Base-by-base conservation (phyloP, 2,113 vertebrate genomes). In the Eulemur rufifrons region DNA sequence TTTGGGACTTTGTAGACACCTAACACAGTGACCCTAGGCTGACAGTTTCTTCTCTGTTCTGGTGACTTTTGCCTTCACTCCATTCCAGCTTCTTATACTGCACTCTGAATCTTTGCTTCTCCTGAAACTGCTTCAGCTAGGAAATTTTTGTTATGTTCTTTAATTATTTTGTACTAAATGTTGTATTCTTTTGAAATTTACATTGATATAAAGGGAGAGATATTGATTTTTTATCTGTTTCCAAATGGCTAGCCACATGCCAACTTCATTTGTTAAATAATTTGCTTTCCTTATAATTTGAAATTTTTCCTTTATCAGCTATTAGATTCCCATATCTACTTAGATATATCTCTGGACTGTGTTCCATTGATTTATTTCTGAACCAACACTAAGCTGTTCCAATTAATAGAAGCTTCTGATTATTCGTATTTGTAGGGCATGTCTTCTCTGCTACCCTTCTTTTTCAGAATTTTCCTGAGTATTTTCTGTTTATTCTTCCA, bases 151-250 rank as follows among this genome's bases (percentile, higher is more conserved):
- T 83, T 85, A 39, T 42, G 47, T 71, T 3, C 39, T 90, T 80
- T 93, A 81, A 45, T 29, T 71, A 52, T 52, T 95, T 95, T 94
- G 2, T 37, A 84, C 63, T 89, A 59, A 29, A 47, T 69, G 63
- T 91, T 77, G 20, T 18, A 61, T 96, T 92, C 47, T 63, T 89
- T 82, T 86, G 11, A 73, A 89, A 74, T 93, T 87, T 82, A 27
- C 80, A 37, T 83, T 76, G 34, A 8, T 90, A 8, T 76, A 80
- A 59, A 87, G 14, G 20, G 20, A 86, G 18, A n/a, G 10, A 3
- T 71, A 4, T 10, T 5, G 69, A 37, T 93, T 85, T 69, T 69
- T 89, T 77, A 64, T 47, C 66, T 81, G 66, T 85, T 93, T 86
- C 45, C 66, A 86, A 91, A 34, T 95, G 83, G 39, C 29, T 71